Conservation (phyloP, 2,888 invertebrate species). For the Pseudococcus viburni region DNA sequence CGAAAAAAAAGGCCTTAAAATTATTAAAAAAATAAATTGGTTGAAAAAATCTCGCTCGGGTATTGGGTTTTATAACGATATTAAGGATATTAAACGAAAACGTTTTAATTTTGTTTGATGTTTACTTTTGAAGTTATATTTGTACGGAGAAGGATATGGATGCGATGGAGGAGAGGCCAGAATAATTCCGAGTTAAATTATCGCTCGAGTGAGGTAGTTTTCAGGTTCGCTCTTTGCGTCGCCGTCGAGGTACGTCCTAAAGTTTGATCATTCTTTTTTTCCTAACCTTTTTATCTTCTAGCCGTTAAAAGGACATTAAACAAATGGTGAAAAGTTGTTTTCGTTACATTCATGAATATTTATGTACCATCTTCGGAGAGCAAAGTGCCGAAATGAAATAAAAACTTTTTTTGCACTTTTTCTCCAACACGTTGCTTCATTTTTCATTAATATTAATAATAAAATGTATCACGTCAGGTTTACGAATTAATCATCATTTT, state of each 20-base stretch:
- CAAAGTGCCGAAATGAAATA: conserved; percentile 62
- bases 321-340: conserved; percentile 65
- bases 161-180: not conserved
- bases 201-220: conserved; percentile 7
- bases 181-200: conserved; percentile 17
- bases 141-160: not conserved
- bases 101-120: conserved; percentile 52
- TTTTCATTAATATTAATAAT: conserved; percentile 62
- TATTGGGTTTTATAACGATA: conserved; percentile 13
- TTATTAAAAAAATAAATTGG: not conserved
- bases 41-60: not conserved
- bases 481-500: conserved; percentile 45
- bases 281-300: conserved; percentile 58
- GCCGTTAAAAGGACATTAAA: conserved; percentile 65
- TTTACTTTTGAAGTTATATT: conserved; percentile 19
- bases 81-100: conserved; percentile 26
- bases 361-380: conserved; percentile 59
- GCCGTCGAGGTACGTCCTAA: not conserved
- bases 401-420: conserved; percentile 27
- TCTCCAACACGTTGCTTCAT: not conserved
- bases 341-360: conserved; percentile 65
- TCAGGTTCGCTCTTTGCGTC: not conserved
- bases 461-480: conserved; percentile 58
- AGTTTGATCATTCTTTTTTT: conserved; percentile 57
- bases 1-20: not conserved